Evolutionary conservation across 2,113 vertebrate genomes (phyloP).

Genomic region (Scomber colias): DNA sequence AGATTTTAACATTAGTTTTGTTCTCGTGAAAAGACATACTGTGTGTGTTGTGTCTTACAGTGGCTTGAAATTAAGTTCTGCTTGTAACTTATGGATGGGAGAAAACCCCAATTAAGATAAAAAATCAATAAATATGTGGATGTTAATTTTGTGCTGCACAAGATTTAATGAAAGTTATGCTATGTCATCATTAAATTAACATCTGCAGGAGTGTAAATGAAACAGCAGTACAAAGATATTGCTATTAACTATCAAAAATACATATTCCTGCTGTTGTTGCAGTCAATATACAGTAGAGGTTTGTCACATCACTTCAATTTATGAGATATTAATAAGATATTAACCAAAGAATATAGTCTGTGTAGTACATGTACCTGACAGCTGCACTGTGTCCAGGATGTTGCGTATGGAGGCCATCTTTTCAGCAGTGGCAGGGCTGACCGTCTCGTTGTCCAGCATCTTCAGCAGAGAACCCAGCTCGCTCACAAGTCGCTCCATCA

Average conservation of each 20-base stretch:
- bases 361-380: conserved; percentile 85
- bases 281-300: too few species aligned
- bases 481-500: conserved; percentile 92
- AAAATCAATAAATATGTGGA: not conserved
- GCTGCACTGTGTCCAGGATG: conserved; percentile 92
- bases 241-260: not conserved
- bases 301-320: too few species aligned
- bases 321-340: too few species aligned
- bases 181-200: not conserved
- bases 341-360: not conserved
- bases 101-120: not conserved
- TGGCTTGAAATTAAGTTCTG: not conserved
- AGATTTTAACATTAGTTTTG: not conserved
- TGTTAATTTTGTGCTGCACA: not conserved
- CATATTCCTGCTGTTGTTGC: too few species aligned
- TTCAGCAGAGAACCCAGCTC: conserved; percentile 92
- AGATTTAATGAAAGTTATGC: not conserved
- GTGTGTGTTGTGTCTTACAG: not conserved
- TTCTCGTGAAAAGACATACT: not conserved
- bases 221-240: not conserved
- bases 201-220: not conserved
- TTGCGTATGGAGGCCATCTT: conserved; percentile 92
- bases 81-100: not conserved
- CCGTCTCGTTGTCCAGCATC: conserved; percentile 93
- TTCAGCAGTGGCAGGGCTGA: conserved; percentile 92